A percentile compares a stretch with the other conserved stretches of the same genome.
Evolutionary conservation across 2,888 invertebrate genomes (phyloP).

Genomic region (Drosophila antonietae): DNA sequence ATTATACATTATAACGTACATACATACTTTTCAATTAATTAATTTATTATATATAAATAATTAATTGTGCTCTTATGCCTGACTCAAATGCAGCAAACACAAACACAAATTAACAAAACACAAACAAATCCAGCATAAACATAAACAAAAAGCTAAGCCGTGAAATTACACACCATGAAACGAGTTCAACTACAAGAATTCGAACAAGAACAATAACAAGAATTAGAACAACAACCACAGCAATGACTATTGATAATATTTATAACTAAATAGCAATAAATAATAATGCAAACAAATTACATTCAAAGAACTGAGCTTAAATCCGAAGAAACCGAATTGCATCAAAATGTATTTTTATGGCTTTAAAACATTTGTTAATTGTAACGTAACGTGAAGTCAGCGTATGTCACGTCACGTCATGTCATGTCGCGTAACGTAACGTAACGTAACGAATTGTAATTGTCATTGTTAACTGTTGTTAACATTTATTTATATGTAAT

Average conservation of each 20-base stretch:
- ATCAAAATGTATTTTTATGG: slow-evolving; percentile 4
- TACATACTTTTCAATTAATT: not conserved
- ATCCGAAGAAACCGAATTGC: not conserved
- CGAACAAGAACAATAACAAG: not conserved
- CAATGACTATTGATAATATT: not conserved
- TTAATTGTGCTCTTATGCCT: not conserved
- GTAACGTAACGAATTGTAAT: slow-evolving; percentile 27
- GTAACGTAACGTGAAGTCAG: slow-evolving; percentile 23
- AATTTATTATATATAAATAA: slow-evolving; percentile 14
- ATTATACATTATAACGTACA: not conserved
- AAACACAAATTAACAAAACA: not conserved
- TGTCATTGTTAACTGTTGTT: slow-evolving; percentile 33
- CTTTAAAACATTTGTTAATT: slow-evolving; percentile 31
- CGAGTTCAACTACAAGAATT: not conserved
- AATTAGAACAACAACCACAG: not conserved
- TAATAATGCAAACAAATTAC: not conserved
- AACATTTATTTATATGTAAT: not conserved
- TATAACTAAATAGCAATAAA: slow-evolving; percentile 2
- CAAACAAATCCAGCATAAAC: not conserved
- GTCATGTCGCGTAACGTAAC: slow-evolving; percentile 18
- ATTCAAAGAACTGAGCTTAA: slow-evolving; percentile 54
- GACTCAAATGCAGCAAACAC: not conserved
- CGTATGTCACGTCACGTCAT: slow-evolving; percentile 15
- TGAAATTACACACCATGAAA: slow-evolving; percentile 10
- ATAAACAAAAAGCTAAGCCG: slow-evolving; percentile 1